These are phyloP conservation scores for Benthochromis sp. DNA, from an alignment of 2,113 vertebrate genomes.

Conservation along the genomic window DNA sequence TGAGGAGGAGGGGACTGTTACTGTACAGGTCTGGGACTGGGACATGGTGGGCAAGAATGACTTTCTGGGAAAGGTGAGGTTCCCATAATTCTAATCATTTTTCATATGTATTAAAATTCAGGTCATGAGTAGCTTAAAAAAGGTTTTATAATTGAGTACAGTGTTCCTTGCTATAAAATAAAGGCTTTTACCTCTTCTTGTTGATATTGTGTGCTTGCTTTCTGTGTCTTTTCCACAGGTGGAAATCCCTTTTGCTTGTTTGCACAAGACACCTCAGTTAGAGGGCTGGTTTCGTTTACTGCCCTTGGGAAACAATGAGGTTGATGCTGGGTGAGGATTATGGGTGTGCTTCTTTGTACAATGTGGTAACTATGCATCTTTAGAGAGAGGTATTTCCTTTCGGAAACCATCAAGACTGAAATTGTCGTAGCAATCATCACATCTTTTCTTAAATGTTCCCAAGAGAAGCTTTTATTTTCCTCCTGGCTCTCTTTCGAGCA, in stretches of 20 bases:
- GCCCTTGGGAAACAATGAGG: constrained; percentile 73
- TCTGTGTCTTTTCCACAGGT: constrained; percentile 64
- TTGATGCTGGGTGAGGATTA: constrained; percentile 72
- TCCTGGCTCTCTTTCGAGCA: background rate
- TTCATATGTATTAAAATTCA: background rate
- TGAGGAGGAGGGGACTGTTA: constrained; percentile 52
- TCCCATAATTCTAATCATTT: background rate
- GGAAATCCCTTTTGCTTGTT: constrained; percentile 72
- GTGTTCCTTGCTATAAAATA: background rate
- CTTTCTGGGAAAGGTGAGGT: constrained; percentile 82
- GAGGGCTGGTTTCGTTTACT: constrained; percentile 86
- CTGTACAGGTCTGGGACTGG: constrained; percentile 89
- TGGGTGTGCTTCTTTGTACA: constrained; percentile 16
- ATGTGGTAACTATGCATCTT: background rate
- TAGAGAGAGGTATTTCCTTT: background rate
- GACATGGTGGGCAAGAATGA: constrained; percentile 93
- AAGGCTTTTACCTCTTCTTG: background rate
- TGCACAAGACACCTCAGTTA: constrained; percentile 63
- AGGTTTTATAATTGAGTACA: background rate
- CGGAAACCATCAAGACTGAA: background rate
- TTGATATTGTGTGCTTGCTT: background rate
- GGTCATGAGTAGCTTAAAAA: background rate
- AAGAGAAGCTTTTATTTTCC: background rate
- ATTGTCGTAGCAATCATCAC: background rate
- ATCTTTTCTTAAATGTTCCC: background rate